Evolutionary conservation across 2,797 vertebrate species (phyloP).

Genomic region (Serranus cabrilla): DNA sequence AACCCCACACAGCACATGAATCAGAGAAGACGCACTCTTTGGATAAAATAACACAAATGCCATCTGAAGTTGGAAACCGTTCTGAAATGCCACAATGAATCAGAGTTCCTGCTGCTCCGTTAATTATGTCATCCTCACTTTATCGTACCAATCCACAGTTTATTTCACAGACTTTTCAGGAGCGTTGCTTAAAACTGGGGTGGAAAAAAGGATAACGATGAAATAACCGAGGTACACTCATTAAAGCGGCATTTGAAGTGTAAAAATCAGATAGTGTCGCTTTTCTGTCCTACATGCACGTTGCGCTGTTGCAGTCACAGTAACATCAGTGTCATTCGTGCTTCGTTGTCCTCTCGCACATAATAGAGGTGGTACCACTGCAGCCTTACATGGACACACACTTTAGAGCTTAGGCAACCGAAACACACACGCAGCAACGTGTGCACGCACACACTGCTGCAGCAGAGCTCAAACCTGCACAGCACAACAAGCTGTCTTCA

Average conservation of each 20-base stretch:
- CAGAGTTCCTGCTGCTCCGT: neutral
- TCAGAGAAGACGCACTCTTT: neutral
- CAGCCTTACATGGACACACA: conserved; percentile 72
- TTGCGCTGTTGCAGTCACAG: neutral
- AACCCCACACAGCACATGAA: neutral
- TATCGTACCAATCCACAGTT: neutral
- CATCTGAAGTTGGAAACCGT: conserved; percentile 2
- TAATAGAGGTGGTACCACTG: conserved; percentile 3
- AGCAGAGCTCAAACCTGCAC: conserved; percentile 11
- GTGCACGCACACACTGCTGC: conserved; percentile 8
- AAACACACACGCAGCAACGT: conserved; percentile 4
- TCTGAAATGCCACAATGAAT: conserved; percentile 9
- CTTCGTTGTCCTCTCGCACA: conserved; percentile 16
- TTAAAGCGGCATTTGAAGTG: neutral
- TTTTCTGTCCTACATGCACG: neutral
- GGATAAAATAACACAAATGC: neutral
- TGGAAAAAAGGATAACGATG: neutral
- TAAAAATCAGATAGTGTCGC: neutral
- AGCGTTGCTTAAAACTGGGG: neutral
- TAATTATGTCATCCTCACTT: neutral
- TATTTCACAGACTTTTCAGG: neutral
- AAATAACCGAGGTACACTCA: neutral
- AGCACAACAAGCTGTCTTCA: conserved; percentile 6
- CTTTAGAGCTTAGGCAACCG: conserved; percentile 19
- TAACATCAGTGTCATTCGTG: conserved; percentile 8